These are phyloP conservation scores for Monomorium pharaonis DNA, from an alignment of 1,140 invertebrate species.

Conservation along the genomic window DNA sequence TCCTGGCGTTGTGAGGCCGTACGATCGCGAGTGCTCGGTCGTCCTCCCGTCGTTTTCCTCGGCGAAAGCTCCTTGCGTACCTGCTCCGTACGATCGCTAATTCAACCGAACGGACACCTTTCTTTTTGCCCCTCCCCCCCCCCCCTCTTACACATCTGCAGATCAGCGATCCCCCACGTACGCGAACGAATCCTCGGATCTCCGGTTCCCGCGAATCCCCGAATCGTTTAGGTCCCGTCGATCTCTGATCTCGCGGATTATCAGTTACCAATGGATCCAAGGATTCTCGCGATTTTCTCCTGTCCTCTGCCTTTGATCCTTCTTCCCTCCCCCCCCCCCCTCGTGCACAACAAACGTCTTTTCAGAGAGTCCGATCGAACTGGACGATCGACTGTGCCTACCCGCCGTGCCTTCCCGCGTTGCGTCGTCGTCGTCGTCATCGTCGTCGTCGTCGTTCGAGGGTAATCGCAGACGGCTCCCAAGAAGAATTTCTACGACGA, in stretches of 20 bases:
- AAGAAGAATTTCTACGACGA: constrained; percentile 66
- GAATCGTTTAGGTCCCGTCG: background rate
- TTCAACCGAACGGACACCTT: background rate
- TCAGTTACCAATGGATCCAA: background rate
- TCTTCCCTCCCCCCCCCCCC: background rate
- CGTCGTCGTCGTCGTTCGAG: constrained; percentile 11
- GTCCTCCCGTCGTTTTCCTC: constrained; percentile 40
- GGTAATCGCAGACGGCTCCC: constrained; percentile 70
- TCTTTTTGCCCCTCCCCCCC: background rate
- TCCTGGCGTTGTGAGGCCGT: constrained; percentile 59
- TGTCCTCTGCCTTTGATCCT: background rate
- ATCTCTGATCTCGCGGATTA: background rate
- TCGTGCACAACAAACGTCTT: background rate
- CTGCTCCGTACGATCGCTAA: background rate
- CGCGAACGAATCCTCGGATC: background rate
- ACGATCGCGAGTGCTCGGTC: constrained; percentile 45
- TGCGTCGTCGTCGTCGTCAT: background rate
- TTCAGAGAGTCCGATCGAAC: constrained; percentile 25
- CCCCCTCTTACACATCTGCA: background rate
- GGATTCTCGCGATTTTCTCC: background rate
- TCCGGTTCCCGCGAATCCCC: background rate
- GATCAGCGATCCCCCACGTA: background rate
- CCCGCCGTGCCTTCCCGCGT: constrained; percentile 14
- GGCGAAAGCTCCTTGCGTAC: background rate
- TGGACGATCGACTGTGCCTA: constrained; percentile 29